Base-by-base conservation (phyloP, 2,888 invertebrate genomes). In the Dasypogon diadema region DNA sequence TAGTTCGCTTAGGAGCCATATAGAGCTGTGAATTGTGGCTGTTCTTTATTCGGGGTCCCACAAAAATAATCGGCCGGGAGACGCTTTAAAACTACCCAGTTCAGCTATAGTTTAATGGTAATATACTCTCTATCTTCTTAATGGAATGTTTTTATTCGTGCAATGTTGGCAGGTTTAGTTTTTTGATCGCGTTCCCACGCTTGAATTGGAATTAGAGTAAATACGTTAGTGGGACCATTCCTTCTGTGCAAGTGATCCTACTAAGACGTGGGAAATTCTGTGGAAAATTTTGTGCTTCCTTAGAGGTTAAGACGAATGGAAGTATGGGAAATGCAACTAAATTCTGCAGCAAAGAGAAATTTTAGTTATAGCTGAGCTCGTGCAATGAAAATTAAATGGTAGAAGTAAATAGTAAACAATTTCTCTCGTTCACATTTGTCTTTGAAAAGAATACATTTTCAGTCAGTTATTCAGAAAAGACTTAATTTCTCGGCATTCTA, bases 61-160 rank as follows among this genome's bases (percentile, higher is more conserved):
- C 2, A 1, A 42, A 30, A 42, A 42, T 42, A n/a, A 42, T 42
- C 42, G n/a, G 12, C 12, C 42, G 42, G 8, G n/a, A 42, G 6
- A 12, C 42, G 12, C 42, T 42, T 42, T 42, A 12, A 6, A n/a
- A n/a, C n/a, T n/a, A 3, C 42, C 8, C 42, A 12, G 12, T 42
- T 42, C 12, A 42, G n/a, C 42, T 42, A 12, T 42, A 42, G n/a
- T 42, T 12, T 3, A 12, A 12, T 3, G 42, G 42, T 26, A 30
- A 30, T 55, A 24, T 18, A 24, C 24, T 60, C 60, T 1, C 34
- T 26, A 60, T 60, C 37, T 18, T 12, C 37, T 60, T 42, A 60
- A 60, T 60, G 60, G 60, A 21, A 37, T 60, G 60, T 60, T 60
- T 60, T 60, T 60, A 60, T 60, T 34, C 60, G 37, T 18, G 60